phyloP scores from a whole-genome alignment of 2,113 vertebrate species.

The Takifugu flavidus region DNA sequence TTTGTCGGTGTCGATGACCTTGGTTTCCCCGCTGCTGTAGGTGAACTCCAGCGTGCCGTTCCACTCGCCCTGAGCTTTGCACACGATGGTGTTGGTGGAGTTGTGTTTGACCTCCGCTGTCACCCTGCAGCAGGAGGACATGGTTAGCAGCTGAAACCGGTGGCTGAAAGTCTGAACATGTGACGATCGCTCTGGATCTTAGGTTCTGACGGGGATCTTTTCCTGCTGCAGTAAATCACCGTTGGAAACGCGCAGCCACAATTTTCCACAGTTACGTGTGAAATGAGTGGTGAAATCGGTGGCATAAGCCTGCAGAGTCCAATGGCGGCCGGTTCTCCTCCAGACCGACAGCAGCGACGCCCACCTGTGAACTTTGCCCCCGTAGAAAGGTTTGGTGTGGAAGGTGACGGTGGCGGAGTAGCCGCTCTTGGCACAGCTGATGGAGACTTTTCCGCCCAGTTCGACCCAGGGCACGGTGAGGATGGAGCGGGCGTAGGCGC shows the following conservation, averaged over 20 bases:
- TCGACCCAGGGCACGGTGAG: constrained; percentile 96
- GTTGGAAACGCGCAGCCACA: too few relatives aligned
- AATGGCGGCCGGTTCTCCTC: background rate
- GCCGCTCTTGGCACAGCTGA: constrained; percentile 87
- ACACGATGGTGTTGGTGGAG: constrained; percentile 86
- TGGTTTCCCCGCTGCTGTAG: constrained; percentile 90
- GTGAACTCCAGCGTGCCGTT: constrained; percentile 91
- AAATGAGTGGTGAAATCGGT: too few relatives aligned
- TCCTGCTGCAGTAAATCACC: too few relatives aligned
- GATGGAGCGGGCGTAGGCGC: constrained; percentile 94
- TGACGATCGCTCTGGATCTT: too few relatives aligned
- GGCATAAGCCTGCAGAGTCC: too few relatives aligned
- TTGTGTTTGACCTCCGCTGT: constrained; percentile 93
- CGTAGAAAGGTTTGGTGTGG: constrained; percentile 96
- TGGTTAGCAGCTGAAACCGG: background rate
- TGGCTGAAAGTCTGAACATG: too few relatives aligned
- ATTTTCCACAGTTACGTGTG: too few relatives aligned
- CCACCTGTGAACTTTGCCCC: constrained; percentile 92
- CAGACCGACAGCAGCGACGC: background rate
- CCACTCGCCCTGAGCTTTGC: constrained; percentile 95
- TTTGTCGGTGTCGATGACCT: constrained; percentile 85
- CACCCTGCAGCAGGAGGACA: constrained; percentile 72
- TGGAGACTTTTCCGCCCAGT: constrained; percentile 92
- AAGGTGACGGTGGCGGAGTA: constrained; percentile 89
- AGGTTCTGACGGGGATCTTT: too few relatives aligned